Evolutionary conservation across 2,113 vertebrate species (phyloP).

Genomic region (Triplophysa tibetana): DNA sequence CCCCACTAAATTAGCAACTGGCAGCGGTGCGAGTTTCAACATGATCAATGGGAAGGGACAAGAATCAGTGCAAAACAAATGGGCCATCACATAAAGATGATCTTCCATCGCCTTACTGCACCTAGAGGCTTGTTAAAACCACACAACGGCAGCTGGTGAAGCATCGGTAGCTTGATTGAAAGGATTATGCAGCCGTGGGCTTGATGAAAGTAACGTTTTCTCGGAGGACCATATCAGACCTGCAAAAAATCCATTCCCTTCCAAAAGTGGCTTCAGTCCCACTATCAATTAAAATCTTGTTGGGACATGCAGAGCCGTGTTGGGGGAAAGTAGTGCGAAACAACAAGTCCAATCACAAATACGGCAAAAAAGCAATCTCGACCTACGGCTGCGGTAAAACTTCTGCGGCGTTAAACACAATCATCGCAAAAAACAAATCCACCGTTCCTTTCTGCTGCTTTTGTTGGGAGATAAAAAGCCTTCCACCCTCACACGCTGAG

Average conservation of each 20-base stretch:
- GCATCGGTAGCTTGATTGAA: slow-evolving; percentile 50
- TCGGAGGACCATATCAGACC: slow-evolving; percentile 49
- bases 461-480: slow-evolving; percentile 33
- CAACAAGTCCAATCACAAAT: slow-evolving; percentile 37
- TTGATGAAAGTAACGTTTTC: slow-evolving; percentile 46
- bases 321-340: slow-evolving; percentile 51
- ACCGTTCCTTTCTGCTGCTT: slow-evolving; percentile 20
- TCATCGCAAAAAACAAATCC: slow-evolving; percentile 37
- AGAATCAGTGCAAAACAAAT: slow-evolving; percentile 36
- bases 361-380: slow-evolving; percentile 40
- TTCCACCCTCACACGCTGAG: slow-evolving; percentile 6
- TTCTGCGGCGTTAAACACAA: slow-evolving; percentile 15
- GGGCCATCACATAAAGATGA: slow-evolving; percentile 44
- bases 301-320: slow-evolving; percentile 61
- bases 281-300: slow-evolving; percentile 70
- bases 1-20: slow-evolving; percentile 16
- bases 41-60: slow-evolving; percentile 37
- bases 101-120: slow-evolving; percentile 48
- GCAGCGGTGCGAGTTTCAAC: not conserved
- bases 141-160: slow-evolving; percentile 34
- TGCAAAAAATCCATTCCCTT: slow-evolving; percentile 47
- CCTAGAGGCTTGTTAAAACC: slow-evolving; percentile 53
- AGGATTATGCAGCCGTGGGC: slow-evolving; percentile 46
- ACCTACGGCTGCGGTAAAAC: slow-evolving; percentile 30
- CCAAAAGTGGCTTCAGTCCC: slow-evolving; percentile 45